Base-by-base conservation (phyloP, 2,888 invertebrate genomes). In the Alviniconcha strummeri region DNA sequence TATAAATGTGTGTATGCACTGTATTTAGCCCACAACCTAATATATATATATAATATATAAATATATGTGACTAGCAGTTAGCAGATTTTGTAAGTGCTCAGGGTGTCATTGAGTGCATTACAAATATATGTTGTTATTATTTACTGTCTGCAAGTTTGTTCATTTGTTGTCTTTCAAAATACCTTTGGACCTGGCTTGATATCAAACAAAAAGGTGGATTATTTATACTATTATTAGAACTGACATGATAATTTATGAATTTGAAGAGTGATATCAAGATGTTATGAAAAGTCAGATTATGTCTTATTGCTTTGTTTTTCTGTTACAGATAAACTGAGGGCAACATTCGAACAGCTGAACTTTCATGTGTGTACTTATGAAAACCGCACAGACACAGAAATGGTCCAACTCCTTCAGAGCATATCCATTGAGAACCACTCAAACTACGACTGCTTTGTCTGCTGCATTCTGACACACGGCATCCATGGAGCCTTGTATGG, bases 381-480 rank as follows among this genome's bases (percentile, higher is more conserved):
- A 6, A 86, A 91, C 79, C 77, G 86, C 54, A 89, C 87, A 5
- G 87, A 87, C 74, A 54, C 17, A 1, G 76, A 88, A 17, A 89
- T 91, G 60, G 15, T 86, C 13, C 54, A 72, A 36, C 11, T 77
- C 3, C 67, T 88, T 15, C 80, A 64, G 54, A 9, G 83, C 7
- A 54, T 75, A 6, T 85, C 87, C n/a, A 13, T 72, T 0, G 11
- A 9, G 4, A 85, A 89, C 76, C 90, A 91, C 87, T 56, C 54
- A 0, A 11, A 72, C 7, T 90, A 84, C 80, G 89, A 90, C 84
- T 87, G 88, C 79, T 90, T 91, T 79, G 86, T 88, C 8, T 91
- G 90, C 87, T 91, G 91, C 83, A 87, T 91, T 57, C 86, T 91
- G 71, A 87, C 89, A 7, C 91, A 91, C 83, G 90, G 90, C 5